Evolutionary conservation across 1,140 invertebrate genomes (phyloP), one percentile per base, ranked within the genome.

Genomic region (Sycobia sp.): DNA sequence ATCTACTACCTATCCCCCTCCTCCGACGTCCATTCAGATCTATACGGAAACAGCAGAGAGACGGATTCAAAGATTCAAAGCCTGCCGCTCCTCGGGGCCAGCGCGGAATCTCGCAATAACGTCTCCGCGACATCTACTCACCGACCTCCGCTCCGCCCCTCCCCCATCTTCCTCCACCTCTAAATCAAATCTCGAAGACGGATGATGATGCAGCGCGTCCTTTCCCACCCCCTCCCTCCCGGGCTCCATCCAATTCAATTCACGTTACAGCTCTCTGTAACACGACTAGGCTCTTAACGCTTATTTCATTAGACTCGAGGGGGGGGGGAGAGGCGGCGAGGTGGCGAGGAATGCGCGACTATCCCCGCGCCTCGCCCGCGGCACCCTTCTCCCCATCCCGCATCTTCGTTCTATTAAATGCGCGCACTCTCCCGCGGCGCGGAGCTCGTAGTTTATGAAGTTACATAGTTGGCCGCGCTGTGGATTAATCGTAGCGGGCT

Each of bases 131-230:
- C n/a, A n/a, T n/a, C n/a, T n/a, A n/a, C n/a, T n/a, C n/a, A n/a
- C n/a, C n/a, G n/a, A n/a, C n/a, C n/a, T n/a, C n/a, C n/a, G n/a
- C n/a, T n/a, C n/a, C n/a, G n/a, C n/a, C n/a, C n/a, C n/a, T n/a
- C n/a, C 38, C 3, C 5, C 23, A 55, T 4, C 14, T 0, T n/a
- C 27, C 23, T 27, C 11, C 14, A 27, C 16, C 23, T 27, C 23
- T 0, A 55, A 63, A 63, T 63, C 61, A 57, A 56, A 62, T 63
- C 61, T 16, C 27, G 34, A 62, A 62, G 51, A 55, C 58, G 32
- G 23, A 56, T 38, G 56, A 60, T 46, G 43, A 53, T 41, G 34
- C 34, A 23, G 9, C 50, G 9, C 18, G 22, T 13, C 7, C 7
- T 7, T 13, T 34, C 32, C 13, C 32, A 13, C 13, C 32, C 32